Evolutionary conservation across 2,113 vertebrate species (phyloP).

Genomic region (Malurus elegans): DNA sequence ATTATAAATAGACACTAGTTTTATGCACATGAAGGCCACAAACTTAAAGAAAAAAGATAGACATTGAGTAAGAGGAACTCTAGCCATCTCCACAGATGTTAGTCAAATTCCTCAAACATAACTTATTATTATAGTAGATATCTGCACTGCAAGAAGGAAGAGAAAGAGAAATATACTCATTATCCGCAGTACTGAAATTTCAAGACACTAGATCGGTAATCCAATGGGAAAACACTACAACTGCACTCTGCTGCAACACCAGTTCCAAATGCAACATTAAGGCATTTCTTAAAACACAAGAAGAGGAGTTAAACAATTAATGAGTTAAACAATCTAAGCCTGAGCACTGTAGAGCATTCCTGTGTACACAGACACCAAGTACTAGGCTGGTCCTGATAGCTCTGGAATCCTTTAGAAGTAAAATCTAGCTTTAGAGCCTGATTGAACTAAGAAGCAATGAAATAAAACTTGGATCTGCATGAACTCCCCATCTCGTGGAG

Average conservation of each 20-base stretch:
- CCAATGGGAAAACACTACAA: background rate
- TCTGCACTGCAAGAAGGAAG: background rate
- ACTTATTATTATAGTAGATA: background rate
- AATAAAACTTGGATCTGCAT: background rate
- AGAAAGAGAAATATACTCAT: background rate
- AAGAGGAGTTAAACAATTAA: background rate
- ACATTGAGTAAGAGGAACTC: background rate
- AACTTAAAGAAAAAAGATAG: background rate
- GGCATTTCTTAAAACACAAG: background rate
- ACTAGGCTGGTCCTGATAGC: background rate
- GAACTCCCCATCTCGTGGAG: background rate
- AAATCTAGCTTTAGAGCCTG: background rate
- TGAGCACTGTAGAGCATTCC: background rate
- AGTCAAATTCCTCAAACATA: background rate
- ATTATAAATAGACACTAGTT: background rate
- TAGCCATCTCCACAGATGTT: background rate
- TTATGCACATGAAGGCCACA: background rate
- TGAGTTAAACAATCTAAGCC: background rate
- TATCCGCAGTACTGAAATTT: background rate
- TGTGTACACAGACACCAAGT: background rate
- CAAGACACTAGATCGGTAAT: background rate
- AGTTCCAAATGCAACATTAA: background rate
- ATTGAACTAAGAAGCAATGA: background rate
- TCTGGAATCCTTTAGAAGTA: background rate
- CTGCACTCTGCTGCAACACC: background rate